These are phyloP conservation scores for Thunnus thynnus DNA, from an alignment of 2,113 vertebrate species.

Conservation along the genomic window DNA sequence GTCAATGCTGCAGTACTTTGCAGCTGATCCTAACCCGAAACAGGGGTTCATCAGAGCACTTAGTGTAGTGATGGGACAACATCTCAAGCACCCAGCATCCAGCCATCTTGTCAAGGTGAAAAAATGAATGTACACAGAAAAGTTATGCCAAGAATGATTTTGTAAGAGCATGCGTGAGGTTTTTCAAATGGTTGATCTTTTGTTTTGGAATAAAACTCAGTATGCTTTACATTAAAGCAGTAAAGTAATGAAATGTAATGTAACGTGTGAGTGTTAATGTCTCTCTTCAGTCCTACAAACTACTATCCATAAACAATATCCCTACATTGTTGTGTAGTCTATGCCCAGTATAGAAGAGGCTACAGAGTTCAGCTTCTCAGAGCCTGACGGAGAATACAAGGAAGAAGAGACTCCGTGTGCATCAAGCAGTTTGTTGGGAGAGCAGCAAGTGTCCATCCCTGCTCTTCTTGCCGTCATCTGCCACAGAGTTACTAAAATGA, in stretches of 20 bases:
- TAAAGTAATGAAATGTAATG: too few relatives aligned
- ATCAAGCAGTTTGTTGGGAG: slow-evolving; percentile 4
- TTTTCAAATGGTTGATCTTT: background rate
- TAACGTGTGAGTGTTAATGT: slow-evolving; percentile 11
- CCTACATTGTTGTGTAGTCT: slow-evolving; percentile 68
- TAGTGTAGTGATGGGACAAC: slow-evolving; percentile 83
- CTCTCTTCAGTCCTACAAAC: background rate
- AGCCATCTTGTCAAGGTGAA: slow-evolving; percentile 71
- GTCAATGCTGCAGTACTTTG: slow-evolving; percentile 91
- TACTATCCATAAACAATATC: background rate
- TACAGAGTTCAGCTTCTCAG: slow-evolving; percentile 30
- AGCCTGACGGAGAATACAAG: slow-evolving; percentile 23
- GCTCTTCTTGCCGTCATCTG: slow-evolving; percentile 85
- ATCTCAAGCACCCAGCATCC: slow-evolving; percentile 63
- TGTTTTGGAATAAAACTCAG: slow-evolving; percentile 9
- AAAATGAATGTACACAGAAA: background rate
- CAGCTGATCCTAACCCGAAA: slow-evolving; percentile 84
- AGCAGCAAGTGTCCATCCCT: slow-evolving; percentile 82
- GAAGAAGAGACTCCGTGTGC: slow-evolving; percentile 37
- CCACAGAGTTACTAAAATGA: slow-evolving; percentile 68
- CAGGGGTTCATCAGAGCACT: slow-evolving; percentile 91
- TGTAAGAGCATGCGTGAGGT: background rate
- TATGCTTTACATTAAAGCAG: too few relatives aligned
- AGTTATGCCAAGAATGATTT: background rate
- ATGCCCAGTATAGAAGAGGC: slow-evolving; percentile 70